Conservation (phyloP, 2,113 vertebrate species). For the Carassius auratus region DNA sequence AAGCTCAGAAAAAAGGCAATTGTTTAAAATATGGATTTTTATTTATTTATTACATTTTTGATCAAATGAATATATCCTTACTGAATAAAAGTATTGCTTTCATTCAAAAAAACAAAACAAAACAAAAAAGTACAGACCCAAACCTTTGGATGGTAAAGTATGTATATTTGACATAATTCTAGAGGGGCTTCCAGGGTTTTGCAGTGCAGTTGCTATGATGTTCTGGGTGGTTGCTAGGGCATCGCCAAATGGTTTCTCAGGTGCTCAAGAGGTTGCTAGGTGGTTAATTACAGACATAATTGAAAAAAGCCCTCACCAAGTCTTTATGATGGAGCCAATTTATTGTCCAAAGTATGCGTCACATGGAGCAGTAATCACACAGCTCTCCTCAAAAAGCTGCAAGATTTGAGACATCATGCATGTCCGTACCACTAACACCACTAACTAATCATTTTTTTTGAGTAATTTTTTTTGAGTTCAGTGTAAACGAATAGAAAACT, state of each 20-base stretch:
- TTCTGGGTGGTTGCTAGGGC: background rate
- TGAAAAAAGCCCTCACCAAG: background rate
- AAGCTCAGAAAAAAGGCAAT: too few species aligned
- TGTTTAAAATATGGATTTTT: too few species aligned
- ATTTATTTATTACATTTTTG: background rate
- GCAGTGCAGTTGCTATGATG: background rate
- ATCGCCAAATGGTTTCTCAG: too few species aligned
- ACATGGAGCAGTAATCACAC: background rate
- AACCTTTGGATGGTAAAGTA: background rate
- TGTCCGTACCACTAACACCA: background rate
- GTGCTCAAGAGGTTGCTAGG: background rate
- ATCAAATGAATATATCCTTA: background rate
- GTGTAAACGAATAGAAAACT: constrained; percentile 28
- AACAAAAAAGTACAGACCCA: background rate
- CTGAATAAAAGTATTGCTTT: background rate
- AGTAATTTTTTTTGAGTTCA: background rate
- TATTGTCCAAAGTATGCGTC: background rate
- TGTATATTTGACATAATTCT: background rate
- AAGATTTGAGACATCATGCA: background rate
- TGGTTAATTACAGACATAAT: background rate
- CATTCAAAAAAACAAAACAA: background rate
- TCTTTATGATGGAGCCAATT: background rate
- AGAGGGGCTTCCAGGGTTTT: background rate
- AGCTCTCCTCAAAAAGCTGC: background rate
- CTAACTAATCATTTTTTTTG: background rate